These are phyloP conservation scores for Lepus americanus DNA, from an alignment of 2,113 vertebrate species.

Conservation along the genomic window DNA sequence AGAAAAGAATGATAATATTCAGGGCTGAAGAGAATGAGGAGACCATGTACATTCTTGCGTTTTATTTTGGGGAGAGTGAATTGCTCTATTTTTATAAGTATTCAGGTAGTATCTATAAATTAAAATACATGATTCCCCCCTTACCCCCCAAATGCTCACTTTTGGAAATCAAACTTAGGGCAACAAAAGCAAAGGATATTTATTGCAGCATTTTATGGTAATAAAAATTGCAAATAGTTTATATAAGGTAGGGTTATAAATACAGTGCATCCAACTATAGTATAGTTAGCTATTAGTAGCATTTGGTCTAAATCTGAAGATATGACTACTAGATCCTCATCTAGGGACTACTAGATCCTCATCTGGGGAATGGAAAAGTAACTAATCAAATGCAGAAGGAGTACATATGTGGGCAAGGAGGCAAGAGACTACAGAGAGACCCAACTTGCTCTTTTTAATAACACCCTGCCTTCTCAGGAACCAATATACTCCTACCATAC, in stretches of 20 bases:
- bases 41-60: not conserved
- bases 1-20: constrained; percentile 4
- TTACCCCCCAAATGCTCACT: not conserved
- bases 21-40: not conserved
- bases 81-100: constrained; percentile 3
- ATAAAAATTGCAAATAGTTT: constrained; percentile 48
- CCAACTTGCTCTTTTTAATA: too few species aligned
- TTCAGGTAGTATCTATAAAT: constrained; percentile 3
- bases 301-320: constrained; percentile 51
- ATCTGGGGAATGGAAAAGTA: too few species aligned
- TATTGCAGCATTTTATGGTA: constrained; percentile 15
- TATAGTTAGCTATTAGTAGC: not conserved
- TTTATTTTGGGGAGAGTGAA: not conserved
- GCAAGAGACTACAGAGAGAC: too few species aligned
- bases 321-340: not conserved
- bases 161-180: constrained; percentile 10
- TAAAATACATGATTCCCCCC: not conserved
- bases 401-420: too few species aligned
- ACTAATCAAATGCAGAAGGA: too few species aligned
- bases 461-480: too few species aligned
- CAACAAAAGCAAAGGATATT: constrained; percentile 13
- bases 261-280: not conserved
- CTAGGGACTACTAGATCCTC: too few species aligned
- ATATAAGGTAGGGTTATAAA: not conserved
- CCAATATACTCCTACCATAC: too few species aligned